These are phyloP conservation scores for Bombus superbus DNA, from an alignment of 1,140 invertebrate species.

Conservation along the genomic window DNA sequence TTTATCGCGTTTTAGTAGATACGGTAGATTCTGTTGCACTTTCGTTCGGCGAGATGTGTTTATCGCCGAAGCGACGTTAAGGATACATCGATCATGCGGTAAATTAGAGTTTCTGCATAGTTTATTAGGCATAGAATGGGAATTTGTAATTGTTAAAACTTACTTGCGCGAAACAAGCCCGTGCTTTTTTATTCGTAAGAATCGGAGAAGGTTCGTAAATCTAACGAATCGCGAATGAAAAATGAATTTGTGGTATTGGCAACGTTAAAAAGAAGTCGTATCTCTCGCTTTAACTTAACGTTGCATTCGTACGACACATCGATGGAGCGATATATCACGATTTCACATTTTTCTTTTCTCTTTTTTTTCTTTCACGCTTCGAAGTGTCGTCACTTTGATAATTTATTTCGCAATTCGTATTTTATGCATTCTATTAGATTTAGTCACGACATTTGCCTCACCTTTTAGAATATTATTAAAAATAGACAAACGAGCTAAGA, in stretches of 20 bases:
- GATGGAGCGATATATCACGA: neutral
- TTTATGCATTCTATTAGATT: slow-evolving; percentile 4
- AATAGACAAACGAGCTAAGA: slow-evolving; percentile 17
- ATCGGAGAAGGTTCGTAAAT: neutral
- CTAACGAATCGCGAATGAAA: neutral
- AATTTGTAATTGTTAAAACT: neutral
- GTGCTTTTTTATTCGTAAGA: neutral
- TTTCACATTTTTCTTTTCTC: neutral
- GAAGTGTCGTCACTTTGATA: neutral
- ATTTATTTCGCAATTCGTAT: neutral
- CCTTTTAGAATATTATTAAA: slow-evolving; percentile 32
- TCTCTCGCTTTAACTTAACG: no score
- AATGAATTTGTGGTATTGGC: neutral
- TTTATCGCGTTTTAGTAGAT: neutral
- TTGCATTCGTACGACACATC: neutral
- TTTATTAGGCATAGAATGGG: neutral
- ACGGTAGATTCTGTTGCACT: no score
- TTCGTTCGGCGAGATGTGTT: no score
- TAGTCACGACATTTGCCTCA: slow-evolving; percentile 36
- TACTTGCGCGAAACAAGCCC: neutral
- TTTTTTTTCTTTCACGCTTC: neutral
- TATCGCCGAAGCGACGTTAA: no score
- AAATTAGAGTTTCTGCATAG: no score
- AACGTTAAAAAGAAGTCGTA: neutral
- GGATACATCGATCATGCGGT: no score